A percentile compares a stretch with the other conserved stretches of the same genome.
phyloP scores from a whole-genome alignment of 92 coral and sea anemone species.

The Porites rus region DNA sequence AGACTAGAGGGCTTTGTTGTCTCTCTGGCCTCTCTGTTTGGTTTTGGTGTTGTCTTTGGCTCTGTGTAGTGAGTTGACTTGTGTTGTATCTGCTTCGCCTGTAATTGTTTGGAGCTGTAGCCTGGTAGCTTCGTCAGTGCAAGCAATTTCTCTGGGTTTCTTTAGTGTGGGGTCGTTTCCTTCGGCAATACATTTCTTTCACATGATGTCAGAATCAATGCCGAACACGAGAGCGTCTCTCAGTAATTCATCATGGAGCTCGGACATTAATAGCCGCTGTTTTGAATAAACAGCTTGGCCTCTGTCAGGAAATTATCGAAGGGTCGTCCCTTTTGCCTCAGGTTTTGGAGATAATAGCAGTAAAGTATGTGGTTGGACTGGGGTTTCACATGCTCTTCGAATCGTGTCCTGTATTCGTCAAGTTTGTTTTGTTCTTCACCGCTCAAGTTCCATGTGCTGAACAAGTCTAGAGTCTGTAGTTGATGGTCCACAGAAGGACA shows the following conservation, averaged over 20 bases:
- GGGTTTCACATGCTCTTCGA: slow-evolving; percentile 67
- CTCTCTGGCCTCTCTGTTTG: not conserved
- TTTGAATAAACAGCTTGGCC: slow-evolving; percentile 62
- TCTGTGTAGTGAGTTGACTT: not conserved
- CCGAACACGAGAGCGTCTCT: slow-evolving; percentile 36
- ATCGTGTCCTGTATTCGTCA: slow-evolving; percentile 47
- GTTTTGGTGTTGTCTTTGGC: not conserved
- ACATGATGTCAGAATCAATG: slow-evolving; percentile 30
- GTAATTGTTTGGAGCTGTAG: slow-evolving; percentile 59
- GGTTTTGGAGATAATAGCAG: slow-evolving; percentile 33
- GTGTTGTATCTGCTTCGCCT: not conserved
- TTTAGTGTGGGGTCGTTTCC: slow-evolving; percentile 53
- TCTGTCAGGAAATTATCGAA: slow-evolving; percentile 64
- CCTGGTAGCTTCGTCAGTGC: slow-evolving; percentile 66
- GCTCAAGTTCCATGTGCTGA: slow-evolving; percentile 53
- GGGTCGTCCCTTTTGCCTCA: slow-evolving; percentile 66
- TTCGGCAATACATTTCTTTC: slow-evolving; percentile 66
- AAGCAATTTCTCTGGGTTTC: slow-evolving; percentile 70
- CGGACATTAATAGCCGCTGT: slow-evolving; percentile 50
- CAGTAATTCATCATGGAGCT: slow-evolving; percentile 54
- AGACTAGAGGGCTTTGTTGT: not conserved
- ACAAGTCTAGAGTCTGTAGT: slow-evolving; percentile 61
- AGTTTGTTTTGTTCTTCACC: slow-evolving; percentile 37
- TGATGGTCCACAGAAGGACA: slow-evolving; percentile 56
- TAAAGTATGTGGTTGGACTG: slow-evolving; percentile 53